Evolutionary conservation across 2,888 invertebrate species (phyloP).

Genomic region (Neuroscelio doddi): DNA sequence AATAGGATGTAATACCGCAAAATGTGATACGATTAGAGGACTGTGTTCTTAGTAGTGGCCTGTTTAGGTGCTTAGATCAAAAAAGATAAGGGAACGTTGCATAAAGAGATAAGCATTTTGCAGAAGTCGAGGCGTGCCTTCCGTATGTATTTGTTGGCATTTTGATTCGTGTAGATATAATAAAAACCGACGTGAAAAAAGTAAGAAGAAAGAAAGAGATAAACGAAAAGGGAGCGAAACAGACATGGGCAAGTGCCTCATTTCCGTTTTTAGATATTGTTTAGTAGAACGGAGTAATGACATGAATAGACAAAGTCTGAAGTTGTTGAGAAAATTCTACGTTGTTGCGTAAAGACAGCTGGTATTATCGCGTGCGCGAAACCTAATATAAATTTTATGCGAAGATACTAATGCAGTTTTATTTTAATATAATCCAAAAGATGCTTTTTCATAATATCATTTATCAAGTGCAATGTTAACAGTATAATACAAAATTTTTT

Average conservation of each 20-base stretch:
- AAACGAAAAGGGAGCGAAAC: slow-evolving; percentile 37
- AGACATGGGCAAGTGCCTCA: slow-evolving; percentile 67
- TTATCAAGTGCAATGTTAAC: too few relatives aligned
- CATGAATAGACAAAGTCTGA: slow-evolving; percentile 56
- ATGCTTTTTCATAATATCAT: neutral
- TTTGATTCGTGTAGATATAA: slow-evolving; percentile 62
- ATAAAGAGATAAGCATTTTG: slow-evolving; percentile 64
- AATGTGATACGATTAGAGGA: slow-evolving; percentile 69
- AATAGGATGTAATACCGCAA: slow-evolving; percentile 56
- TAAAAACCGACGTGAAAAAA: slow-evolving; percentile 24
- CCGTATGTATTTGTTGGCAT: slow-evolving; percentile 71
- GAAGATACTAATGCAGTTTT: slow-evolving; percentile 1
- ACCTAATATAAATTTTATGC: slow-evolving; percentile 14
- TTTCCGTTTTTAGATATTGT: slow-evolving; percentile 58
- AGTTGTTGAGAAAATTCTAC: slow-evolving; percentile 55
- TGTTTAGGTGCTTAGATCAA: slow-evolving; percentile 68
- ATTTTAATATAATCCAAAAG: slow-evolving; percentile 17
- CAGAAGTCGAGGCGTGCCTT: slow-evolving; percentile 71
- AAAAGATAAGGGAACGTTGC: slow-evolving; percentile 54
- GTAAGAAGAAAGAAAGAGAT: slow-evolving; percentile 26
- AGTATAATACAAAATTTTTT: too few relatives aligned
- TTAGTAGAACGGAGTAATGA: slow-evolving; percentile 47
- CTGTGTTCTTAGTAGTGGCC: slow-evolving; percentile 71
- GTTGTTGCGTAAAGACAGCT: slow-evolving; percentile 42
- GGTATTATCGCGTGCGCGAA: slow-evolving; percentile 19